Base-by-base conservation (phyloP, 37 sponge, comb jelly and placozoan genomes). In the Halichondria panicea region DNA sequence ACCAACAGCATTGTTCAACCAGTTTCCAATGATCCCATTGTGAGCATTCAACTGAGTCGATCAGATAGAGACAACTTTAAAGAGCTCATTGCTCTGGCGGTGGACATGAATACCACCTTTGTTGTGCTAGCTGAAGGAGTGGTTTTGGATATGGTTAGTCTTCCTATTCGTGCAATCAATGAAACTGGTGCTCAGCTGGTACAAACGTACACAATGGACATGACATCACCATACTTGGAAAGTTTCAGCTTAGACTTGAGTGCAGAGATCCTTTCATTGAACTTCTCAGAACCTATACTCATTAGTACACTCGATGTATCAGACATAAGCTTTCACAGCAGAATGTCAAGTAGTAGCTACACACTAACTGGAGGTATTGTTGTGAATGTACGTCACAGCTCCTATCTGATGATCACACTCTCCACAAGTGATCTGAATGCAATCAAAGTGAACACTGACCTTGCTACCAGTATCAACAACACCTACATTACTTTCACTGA, bases 221-320 rank as follows among this genome's bases (percentile, higher is more conserved):
- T 15, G 35, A 60, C 77, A 0, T 59, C 70, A 35, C 93, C 93
- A 31, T 42, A 60, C 7, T 57, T 95, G 33, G 60, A 74, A 27
- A 24, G 58, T 2, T 89, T 83, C 44, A 46, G 45, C 21, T 25
- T 95, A 21, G 66, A 95, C 55, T 77, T 95, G 33, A 73, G 80
- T 24, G 35, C 21, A 7, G 96, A 88, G 63, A 32, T 78, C 0
- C 54, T 95, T 31, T 75, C 68, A 0, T 59, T 95, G 4, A 72
- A 71, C 54, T 86, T 95, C 83, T 81, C 79, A 28, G 96, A 95
- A 66, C 89, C 92, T 1, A 74, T 95, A 1, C 57, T 83, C 34
- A 88, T 92, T 22, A 44, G 37, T 12, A 83, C 86, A 4, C 59
- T 88, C 61, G 93, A 95, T 75, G 67, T 65, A 42, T 59, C 81